Base-by-base conservation (phyloP, 2,113 vertebrate species). In the Terrapene triunguis region DNA sequence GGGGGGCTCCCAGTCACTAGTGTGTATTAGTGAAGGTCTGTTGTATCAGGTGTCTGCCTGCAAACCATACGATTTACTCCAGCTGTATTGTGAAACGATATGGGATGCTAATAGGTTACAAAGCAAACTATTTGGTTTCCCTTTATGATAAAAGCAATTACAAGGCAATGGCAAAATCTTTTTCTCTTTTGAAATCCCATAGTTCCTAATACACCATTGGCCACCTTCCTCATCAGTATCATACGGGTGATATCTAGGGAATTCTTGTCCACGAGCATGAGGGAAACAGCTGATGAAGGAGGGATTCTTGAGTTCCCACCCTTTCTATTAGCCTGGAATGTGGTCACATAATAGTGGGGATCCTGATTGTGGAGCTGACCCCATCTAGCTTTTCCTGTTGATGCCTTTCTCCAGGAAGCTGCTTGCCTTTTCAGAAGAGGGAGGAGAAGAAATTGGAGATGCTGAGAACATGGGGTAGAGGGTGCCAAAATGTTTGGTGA, bases 241-340 rank as follows among this genome's bases (percentile, higher is more conserved):
- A 86, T 48, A 53, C 74, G 54, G 11, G 53, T 85, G 80, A 21
- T 88, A 12, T 11, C 80, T 89, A 32, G 53, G 32, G 90, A 35
- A 2, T 22, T 3, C 5, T 9, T 4, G 27, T 13, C 89, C 82
- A 17, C 27, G 50, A 84, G 69, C 54, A 50, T 54, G 83, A 57
- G 85, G 42, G 69, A 94, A 27, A 4, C 1, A 38, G 80, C 89
- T 85, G 72, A 84, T 76, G 94, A 88, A 59, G 69, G 35, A 82
- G 47, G 13, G 27, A 24, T 96, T 59, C 72, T 91, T 48, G 50
- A 94, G 62, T 81, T 88, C 10, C 47, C 74, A 42, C 59, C 76
- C 51, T 90, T 55, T 90, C 44, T 82, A 16, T 65, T 65, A 65
- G 62, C 62, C 32, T 65, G 29, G 59, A 62, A 32, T 62, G 32